phyloP scores from a whole-genome alignment of 2,888 invertebrate genomes.

The Epinotia nisella region DNA sequence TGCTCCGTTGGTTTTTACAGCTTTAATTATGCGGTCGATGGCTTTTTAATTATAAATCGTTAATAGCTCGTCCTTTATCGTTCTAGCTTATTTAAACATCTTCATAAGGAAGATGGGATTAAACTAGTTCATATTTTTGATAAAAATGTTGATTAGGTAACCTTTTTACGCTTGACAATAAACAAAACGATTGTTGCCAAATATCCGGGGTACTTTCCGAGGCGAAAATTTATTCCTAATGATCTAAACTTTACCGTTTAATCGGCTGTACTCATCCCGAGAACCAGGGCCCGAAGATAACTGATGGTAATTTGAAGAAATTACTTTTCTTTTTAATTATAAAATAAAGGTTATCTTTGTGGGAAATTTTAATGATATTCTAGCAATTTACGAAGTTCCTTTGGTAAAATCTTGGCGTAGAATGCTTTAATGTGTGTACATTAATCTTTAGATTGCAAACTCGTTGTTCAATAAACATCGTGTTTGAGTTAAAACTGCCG shows the following conservation, averaged over 20 bases:
- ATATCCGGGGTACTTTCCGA: constrained; percentile 51
- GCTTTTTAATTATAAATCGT: constrained; percentile 24
- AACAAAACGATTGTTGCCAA: constrained; percentile 38
- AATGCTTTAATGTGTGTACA: not conserved
- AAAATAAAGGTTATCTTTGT: constrained; percentile 40
- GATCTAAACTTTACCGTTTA: constrained; percentile 62
- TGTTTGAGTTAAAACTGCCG: too few species aligned
- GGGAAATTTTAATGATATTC: constrained; percentile 36
- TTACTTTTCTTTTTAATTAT: constrained; percentile 43
- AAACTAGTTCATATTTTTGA: constrained; percentile 8
- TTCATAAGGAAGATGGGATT: not conserved
- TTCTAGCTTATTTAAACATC: not conserved
- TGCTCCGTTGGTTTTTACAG: constrained; percentile 38
- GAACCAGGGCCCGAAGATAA: constrained; percentile 54
- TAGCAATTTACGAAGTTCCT: constrained; percentile 29
- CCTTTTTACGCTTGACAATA: constrained; percentile 26
- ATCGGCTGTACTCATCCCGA: constrained; percentile 59
- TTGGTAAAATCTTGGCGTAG: not conserved
- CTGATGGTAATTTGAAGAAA: constrained; percentile 50
- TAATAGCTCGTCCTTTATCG: not conserved
- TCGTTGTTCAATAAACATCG: not conserved
- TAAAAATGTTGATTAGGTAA: constrained; percentile 28
- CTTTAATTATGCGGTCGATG: constrained; percentile 35
- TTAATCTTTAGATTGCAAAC: constrained; percentile 4
- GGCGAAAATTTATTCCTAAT: constrained; percentile 61